Evolutionary conservation across 2,888 invertebrate genomes (phyloP), one percentile per base, ranked within the genome.

Genomic region (Drosophila kokeensis): DNA sequence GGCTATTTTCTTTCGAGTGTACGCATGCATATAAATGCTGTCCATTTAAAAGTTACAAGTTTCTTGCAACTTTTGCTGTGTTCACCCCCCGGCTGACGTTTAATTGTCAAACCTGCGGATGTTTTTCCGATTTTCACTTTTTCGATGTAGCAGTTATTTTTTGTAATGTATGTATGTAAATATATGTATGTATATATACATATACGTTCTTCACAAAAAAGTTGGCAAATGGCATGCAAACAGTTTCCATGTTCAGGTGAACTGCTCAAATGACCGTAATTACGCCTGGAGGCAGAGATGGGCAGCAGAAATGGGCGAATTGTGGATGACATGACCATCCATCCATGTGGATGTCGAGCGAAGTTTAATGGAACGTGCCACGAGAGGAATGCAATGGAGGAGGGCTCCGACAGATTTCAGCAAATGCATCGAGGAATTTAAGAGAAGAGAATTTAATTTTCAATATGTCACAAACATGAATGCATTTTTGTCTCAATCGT

Each of bases 61-160:
- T 73, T 64, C 32, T 63, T 69, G 55, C 21, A 48, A 65, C 62
- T 75, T 62, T 40, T 50, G 45, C 55, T 63, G 45, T 52, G 49
- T 53, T 30, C 38, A 27, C 55, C 53, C 55, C 40, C 50, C 64
- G 61, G 50, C 52, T 38, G 68, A 64, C 79, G 79, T 83, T 86
- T 84, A 86, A 84, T 79, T 84, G 83, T 70, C 77, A 83, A 81
- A 72, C 75, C 49, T 73, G 76, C 71, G 78, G 69, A 78, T 78
- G 72, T 82, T 79, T 73, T 73, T 65, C 72, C 63, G 76, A 78
- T 81, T 82, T 81, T 55, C 62, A 57, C 62, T 48, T 32, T 53
- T 48, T 18, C 54, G n/a, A 40, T n/a, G 38, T 21, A 36, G 45
- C 24, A 24, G 24, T 15, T 53, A 15, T 45, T 24, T 45, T 45